A percentile compares a stretch with the other conserved stretches of the same genome.
phyloP scores from a whole-genome alignment of 2,888 invertebrate species.

The Synanthedon myopaeformis region DNA sequence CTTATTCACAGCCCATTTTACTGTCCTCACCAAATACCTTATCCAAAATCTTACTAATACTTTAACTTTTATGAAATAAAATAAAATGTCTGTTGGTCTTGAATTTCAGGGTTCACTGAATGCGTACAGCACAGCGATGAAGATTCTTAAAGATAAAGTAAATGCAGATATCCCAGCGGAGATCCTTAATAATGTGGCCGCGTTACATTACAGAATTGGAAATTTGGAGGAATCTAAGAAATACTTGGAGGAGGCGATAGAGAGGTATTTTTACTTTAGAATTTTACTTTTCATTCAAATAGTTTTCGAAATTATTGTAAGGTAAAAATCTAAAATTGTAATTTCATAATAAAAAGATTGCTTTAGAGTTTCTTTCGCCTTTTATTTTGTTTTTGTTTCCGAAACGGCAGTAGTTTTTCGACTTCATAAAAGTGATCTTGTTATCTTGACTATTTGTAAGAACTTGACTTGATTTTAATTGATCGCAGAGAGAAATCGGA shows the following conservation, averaged over 20 bases:
- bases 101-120: conserved; percentile 79
- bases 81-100: too few relatives aligned
- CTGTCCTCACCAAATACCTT: too few relatives aligned
- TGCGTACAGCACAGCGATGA: conserved; percentile 94
- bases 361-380: too few relatives aligned
- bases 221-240: conserved; percentile 88
- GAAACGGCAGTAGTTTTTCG: too few relatives aligned
- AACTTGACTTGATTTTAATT: too few relatives aligned
- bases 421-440: too few relatives aligned
- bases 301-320: not conserved
- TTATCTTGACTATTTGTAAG: too few relatives aligned
- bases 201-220: conserved; percentile 89
- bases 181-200: conserved; percentile 97
- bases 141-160: conserved; percentile 91
- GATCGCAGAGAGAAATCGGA: conserved; percentile 79
- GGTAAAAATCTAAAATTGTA: not conserved
- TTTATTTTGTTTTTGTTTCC: too few relatives aligned
- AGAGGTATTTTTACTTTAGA: conserved; percentile 36
- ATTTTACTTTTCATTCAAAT: not conserved
- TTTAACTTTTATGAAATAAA: too few relatives aligned
- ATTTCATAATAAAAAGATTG: too few relatives aligned
- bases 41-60: too few relatives aligned
- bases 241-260: conserved; percentile 87
- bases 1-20: too few relatives aligned
- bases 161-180: conserved; percentile 96